phyloP scores from a whole-genome alignment of 1,140 invertebrate species.

The Potamilus streckersoni region DNA sequence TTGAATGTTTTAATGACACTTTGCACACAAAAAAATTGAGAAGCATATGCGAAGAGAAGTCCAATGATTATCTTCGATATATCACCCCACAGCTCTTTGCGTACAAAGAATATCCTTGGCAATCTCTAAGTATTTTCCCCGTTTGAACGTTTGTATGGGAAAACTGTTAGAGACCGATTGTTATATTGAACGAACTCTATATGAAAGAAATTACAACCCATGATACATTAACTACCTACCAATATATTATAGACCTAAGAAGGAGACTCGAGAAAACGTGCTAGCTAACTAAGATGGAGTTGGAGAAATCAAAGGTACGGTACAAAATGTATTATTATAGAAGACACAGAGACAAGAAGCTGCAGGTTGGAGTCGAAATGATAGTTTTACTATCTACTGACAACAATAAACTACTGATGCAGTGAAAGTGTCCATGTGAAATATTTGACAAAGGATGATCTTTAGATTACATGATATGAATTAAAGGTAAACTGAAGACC shows the following conservation, averaged over 20 bases:
- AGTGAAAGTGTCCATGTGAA: conserved; percentile 10
- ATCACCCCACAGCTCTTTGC: conserved; percentile 29
- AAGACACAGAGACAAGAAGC: conserved; percentile 1
- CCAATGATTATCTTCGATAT: conserved; percentile 38
- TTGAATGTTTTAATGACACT: conserved; percentile 48
- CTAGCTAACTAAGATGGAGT: neutral
- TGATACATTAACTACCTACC: neutral
- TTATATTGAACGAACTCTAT: conserved; percentile 40
- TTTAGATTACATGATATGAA: neutral
- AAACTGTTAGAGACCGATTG: conserved; percentile 39
- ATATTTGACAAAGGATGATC: neutral
- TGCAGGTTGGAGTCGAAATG: neutral
- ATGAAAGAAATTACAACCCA: conserved; percentile 24
- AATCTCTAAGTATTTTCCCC: conserved; percentile 41
- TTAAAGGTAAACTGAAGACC: neutral
- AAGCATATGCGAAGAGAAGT: conserved; percentile 19
- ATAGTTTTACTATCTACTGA: conserved; percentile 12
- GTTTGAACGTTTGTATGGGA: conserved; percentile 52
- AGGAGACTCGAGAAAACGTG: neutral
- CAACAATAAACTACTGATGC: neutral
- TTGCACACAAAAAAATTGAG: conserved; percentile 33
- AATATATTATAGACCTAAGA: neutral
- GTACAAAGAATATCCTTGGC: conserved; percentile 22
- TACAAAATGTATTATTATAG: conserved; percentile 8
- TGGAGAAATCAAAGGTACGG: neutral